Percentiles rank a stretch among this genome's conserved stretches.
These are phyloP conservation scores for Nannospalax galili DNA, from an alignment of 2,113 vertebrate species.

Conservation along the genomic window DNA sequence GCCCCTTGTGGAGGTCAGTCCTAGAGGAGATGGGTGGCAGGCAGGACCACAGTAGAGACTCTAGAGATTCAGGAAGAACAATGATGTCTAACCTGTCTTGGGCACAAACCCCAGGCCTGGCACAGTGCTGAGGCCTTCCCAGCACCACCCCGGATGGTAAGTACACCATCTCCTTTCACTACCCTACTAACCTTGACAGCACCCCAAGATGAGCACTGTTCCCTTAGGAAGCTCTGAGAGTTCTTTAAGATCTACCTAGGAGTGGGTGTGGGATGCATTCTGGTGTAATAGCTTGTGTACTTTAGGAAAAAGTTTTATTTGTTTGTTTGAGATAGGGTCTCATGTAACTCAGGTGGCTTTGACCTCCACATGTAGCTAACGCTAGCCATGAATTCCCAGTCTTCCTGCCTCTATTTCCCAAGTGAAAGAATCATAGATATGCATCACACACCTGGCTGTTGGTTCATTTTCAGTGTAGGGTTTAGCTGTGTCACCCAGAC, in stretches of 20 bases:
- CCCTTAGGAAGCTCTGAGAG: background rate
- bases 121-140: background rate
- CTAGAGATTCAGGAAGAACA: background rate
- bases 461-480: background rate
- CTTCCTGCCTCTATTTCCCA: background rate
- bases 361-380: background rate
- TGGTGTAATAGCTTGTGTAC: background rate
- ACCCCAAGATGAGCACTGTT: background rate
- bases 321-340: background rate
- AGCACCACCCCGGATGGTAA: background rate
- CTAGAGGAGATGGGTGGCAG: accelerated
- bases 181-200: background rate
- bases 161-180: background rate
- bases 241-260: background rate
- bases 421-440: background rate
- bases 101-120: background rate
- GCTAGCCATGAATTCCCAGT: background rate
- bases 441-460: background rate
- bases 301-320: background rate
- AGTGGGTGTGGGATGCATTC: background rate
- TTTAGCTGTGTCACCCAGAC: background rate
- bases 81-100: background rate
- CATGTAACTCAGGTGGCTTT: background rate
- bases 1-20: background rate
- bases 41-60: background rate